These are phyloP conservation scores for Ammodytes dubius DNA, from an alignment of 2,113 vertebrate genomes.

Conservation along the genomic window DNA sequence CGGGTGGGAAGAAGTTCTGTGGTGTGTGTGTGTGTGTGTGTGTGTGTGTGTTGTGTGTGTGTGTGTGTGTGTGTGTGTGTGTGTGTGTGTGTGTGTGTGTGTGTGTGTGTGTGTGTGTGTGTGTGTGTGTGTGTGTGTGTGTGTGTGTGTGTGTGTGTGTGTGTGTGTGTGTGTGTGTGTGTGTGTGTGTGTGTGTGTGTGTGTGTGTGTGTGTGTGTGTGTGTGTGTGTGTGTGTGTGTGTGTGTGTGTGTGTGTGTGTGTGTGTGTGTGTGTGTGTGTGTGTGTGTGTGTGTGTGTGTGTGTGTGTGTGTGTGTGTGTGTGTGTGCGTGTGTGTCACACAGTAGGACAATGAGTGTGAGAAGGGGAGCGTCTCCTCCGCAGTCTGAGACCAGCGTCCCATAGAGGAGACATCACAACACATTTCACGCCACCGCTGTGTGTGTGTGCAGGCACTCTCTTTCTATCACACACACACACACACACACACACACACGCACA, in stretches of 20 bases:
- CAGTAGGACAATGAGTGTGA: slow-evolving; percentile 71
- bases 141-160: slow-evolving; percentile 29
- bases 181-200: neutral
- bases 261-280: neutral
- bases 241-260: slow-evolving; percentile 16
- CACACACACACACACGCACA: slow-evolving; percentile 6
- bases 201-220: slow-evolving; percentile 12
- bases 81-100: neutral
- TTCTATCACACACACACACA: neutral
- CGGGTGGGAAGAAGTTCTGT: slow-evolving; percentile 44
- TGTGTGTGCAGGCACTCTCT: slow-evolving; percentile 4
- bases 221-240: slow-evolving; percentile 20
- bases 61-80: slow-evolving; percentile 29
- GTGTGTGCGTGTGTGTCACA: slow-evolving; percentile 25
- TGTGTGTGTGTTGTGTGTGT: neutral
- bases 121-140: neutral
- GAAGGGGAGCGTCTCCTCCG: slow-evolving; percentile 66
- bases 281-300: slow-evolving; percentile 12
- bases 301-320: slow-evolving; percentile 20
- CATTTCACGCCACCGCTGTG: slow-evolving; percentile 75
- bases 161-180: neutral
- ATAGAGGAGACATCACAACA: slow-evolving; percentile 77
- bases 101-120: slow-evolving; percentile 2
- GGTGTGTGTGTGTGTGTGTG: neutral
- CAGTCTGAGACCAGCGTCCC: slow-evolving; percentile 65